A percentile compares a stretch with the other conserved stretches of the same genome.
Evolutionary conservation across 2,888 invertebrate genomes (phyloP).

Genomic region (Scaptodrosophila latifasciaeformis): DNA sequence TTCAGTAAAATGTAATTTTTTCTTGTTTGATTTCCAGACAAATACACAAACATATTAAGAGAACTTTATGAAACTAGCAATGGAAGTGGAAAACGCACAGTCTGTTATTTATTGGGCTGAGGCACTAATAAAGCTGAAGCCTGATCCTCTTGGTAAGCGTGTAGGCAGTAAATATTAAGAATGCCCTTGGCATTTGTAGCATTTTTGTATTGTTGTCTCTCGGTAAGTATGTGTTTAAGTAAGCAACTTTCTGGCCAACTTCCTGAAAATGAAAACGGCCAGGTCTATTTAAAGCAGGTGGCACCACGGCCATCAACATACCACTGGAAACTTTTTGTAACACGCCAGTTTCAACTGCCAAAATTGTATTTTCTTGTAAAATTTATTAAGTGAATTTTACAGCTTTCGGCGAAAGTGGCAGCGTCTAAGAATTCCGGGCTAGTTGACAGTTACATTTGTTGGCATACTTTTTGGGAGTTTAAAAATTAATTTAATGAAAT

Average conservation of each 20-base stretch:
- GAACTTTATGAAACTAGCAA: too few relatives aligned
- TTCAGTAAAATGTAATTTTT: too few relatives aligned
- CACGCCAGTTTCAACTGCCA: slow-evolving; percentile 38
- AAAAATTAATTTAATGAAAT: slow-evolving; percentile 16
- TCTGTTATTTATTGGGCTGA: slow-evolving; percentile 64
- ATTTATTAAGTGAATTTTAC: slow-evolving; percentile 59
- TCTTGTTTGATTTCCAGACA: too few relatives aligned
- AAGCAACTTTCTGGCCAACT: slow-evolving; percentile 43
- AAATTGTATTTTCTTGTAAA: slow-evolving; percentile 51
- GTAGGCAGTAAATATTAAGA: slow-evolving; percentile 33
- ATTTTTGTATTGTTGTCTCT: background rate
- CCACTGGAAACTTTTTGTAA: slow-evolving; percentile 2
- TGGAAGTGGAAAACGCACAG: slow-evolving; percentile 21
- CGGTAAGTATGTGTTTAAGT: background rate
- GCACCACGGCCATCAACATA: slow-evolving; percentile 22
- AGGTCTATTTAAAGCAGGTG: slow-evolving; percentile 55
- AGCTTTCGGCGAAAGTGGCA: background rate
- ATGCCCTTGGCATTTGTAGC: background rate
- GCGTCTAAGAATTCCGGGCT: background rate
- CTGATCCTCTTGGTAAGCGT: background rate
- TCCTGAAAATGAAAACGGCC: slow-evolving; percentile 24
- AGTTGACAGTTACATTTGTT: slow-evolving; percentile 47
- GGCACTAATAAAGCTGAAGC: slow-evolving; percentile 53
- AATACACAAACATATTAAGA: too few relatives aligned
- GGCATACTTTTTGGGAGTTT: slow-evolving; percentile 5